Evolutionary conservation across 2,888 invertebrate genomes (phyloP).

Genomic region (Argyresthia albistria): DNA sequence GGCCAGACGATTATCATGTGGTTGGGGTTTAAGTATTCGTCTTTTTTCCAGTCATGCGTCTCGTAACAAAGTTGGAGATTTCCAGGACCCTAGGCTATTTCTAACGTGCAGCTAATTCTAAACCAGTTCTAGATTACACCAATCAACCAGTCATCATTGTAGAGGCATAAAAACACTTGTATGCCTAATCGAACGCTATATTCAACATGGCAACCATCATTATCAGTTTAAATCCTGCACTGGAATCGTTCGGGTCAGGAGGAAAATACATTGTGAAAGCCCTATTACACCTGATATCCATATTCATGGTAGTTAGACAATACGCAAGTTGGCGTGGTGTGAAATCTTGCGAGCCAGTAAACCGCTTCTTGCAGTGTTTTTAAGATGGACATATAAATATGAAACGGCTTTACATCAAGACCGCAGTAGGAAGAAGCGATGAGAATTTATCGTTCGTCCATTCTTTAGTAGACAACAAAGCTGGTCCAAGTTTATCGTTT

Average conservation of each 20-base stretch:
- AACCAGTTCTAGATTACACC: too few species aligned
- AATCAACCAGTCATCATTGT: not conserved
- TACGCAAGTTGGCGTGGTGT: not conserved
- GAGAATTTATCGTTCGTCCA: slow-evolving; percentile 33
- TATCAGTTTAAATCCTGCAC: too few species aligned
- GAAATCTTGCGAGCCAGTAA: not conserved
- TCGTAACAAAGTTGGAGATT: too few species aligned
- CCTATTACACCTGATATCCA: not conserved
- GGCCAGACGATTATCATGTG: too few species aligned
- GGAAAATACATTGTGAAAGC: not conserved
- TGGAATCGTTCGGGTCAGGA: too few species aligned
- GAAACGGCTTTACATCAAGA: slow-evolving; percentile 20
- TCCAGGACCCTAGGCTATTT: too few species aligned
- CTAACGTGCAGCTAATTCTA: too few species aligned
- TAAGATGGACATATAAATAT: slow-evolving; percentile 16
- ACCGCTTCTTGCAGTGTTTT: not conserved
- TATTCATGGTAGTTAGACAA: too few species aligned
- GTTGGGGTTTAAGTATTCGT: too few species aligned
- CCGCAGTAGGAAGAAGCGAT: slow-evolving; percentile 27
- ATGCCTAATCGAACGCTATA: not conserved
- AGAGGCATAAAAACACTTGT: not conserved
- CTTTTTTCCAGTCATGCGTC: too few species aligned
- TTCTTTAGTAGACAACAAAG: slow-evolving; percentile 12
- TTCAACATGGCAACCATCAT: not conserved
- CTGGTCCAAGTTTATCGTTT: too few species aligned